These are phyloP conservation scores for Syrista parreyssii DNA, from an alignment of 2,888 invertebrate species.

Conservation along the genomic window DNA sequence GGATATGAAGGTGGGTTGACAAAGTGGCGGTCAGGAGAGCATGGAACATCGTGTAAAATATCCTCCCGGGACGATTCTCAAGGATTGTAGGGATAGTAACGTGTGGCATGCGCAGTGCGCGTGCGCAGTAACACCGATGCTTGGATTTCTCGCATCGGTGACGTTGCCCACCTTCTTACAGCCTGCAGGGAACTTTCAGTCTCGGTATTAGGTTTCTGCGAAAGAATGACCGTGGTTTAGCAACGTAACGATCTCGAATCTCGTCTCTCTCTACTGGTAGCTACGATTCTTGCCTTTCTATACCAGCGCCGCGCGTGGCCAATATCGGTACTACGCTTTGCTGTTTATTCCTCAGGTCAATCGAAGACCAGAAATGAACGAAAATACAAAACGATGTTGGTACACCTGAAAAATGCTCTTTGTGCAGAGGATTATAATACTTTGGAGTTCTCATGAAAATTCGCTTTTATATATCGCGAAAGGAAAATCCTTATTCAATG, in stretches of 20 bases:
- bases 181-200: constrained; percentile 42
- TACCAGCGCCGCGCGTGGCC: background rate
- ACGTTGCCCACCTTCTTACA: constrained; percentile 5
- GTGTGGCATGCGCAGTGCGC: constrained; percentile 17
- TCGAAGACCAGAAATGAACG: background rate
- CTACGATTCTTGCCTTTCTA: background rate
- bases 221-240: constrained; percentile 41
- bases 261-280: background rate
- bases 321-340: background rate
- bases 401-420: background rate
- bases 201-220: constrained; percentile 49
- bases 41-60: constrained; percentile 48
- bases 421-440: background rate
- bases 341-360: background rate
- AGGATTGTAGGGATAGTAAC: constrained; percentile 48
- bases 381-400: background rate
- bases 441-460: background rate
- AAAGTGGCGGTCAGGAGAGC: constrained; percentile 16
- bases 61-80: constrained; percentile 49
- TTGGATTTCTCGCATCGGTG: constrained; percentile 22
- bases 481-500: background rate
- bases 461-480: background rate
- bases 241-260: constrained; percentile 36
- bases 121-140: constrained; percentile 36
- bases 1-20: constrained; percentile 22